phyloP scores from a whole-genome alignment of 2,797 vertebrate species.

The Emys orbicularis region DNA sequence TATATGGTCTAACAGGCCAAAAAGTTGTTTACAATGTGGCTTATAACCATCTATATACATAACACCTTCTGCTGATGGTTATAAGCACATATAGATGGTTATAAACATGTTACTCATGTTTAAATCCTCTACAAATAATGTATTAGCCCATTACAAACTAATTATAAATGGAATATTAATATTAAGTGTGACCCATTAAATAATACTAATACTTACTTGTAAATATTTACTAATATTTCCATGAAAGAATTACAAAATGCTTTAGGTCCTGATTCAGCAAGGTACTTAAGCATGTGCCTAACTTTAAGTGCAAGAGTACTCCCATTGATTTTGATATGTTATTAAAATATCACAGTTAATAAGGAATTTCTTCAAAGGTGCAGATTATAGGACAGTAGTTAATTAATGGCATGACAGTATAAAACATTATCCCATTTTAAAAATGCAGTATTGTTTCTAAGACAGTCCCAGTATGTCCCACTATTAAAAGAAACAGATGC shows the following conservation, averaged over 20 bases:
- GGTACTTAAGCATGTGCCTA: neutral
- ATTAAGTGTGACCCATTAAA: neutral
- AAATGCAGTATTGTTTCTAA: constrained; percentile 48
- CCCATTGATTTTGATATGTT: neutral
- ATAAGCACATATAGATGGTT: too few relatives aligned
- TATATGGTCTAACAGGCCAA: neutral
- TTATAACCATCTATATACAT: rapidly evolving
- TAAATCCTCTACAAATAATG: neutral
- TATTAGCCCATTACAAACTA: neutral
- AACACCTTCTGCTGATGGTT: neutral
- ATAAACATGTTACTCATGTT: rapidly evolving
- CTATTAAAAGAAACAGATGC: constrained; percentile 58
- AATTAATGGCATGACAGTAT: constrained; percentile 2
- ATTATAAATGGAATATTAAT: neutral
- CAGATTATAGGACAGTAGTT: neutral
- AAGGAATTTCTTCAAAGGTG: neutral
- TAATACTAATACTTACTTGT: neutral
- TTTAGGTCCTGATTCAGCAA: neutral
- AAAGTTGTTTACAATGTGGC: rapidly evolving
- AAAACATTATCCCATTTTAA: constrained; percentile 39
- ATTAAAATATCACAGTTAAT: constrained; percentile 32
- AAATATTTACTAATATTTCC: neutral
- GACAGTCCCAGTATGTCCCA: constrained; percentile 12
- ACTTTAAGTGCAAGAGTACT: neutral
- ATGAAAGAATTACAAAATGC: neutral